phyloP scores from a whole-genome alignment of 2,888 invertebrate genomes.

The Cheilosia variabilis region DNA sequence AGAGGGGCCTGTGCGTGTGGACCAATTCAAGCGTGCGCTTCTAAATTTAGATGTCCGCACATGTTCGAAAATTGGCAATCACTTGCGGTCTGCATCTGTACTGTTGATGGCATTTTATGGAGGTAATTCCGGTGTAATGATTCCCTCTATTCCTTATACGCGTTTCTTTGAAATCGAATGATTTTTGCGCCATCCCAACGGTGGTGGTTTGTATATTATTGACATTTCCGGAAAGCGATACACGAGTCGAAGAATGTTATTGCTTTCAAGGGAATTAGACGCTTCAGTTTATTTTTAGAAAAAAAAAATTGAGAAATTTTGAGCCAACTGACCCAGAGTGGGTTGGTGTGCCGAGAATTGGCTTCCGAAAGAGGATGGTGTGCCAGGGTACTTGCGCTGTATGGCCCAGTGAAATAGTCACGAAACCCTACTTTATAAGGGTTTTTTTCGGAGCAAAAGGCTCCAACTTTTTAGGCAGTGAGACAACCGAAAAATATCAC shows the following conservation, averaged over 20 bases:
- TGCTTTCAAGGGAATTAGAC: constrained; percentile 21
- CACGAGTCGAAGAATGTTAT: constrained; percentile 12
- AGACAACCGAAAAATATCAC: too few species aligned
- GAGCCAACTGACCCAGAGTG: too few species aligned
- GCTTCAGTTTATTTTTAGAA: constrained; percentile 5
- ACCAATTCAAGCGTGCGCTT: constrained; percentile 74
- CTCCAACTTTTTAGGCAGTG: too few species aligned
- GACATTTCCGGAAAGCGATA: constrained; percentile 63
- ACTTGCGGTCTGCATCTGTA: constrained; percentile 64
- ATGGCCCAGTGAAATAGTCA: too few species aligned
- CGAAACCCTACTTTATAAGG: too few species aligned
- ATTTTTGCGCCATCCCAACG: constrained; percentile 13
- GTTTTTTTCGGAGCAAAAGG: too few species aligned
- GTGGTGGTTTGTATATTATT: constrained; percentile 44
- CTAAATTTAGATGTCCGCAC: constrained; percentile 73
- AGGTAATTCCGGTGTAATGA: constrained; percentile 72
- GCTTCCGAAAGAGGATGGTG: too few species aligned
- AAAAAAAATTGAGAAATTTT: too few species aligned
- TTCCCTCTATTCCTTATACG: constrained; percentile 28
- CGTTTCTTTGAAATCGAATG: constrained; percentile 30
- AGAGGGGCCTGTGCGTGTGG: constrained; percentile 61
- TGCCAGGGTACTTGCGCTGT: too few species aligned
- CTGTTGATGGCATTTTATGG: constrained; percentile 69
- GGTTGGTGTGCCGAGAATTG: too few species aligned
- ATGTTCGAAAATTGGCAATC: constrained; percentile 75